Evolutionary conservation across 1,140 invertebrate genomes (phyloP).

Genomic region (Danaus melanippus): DNA sequence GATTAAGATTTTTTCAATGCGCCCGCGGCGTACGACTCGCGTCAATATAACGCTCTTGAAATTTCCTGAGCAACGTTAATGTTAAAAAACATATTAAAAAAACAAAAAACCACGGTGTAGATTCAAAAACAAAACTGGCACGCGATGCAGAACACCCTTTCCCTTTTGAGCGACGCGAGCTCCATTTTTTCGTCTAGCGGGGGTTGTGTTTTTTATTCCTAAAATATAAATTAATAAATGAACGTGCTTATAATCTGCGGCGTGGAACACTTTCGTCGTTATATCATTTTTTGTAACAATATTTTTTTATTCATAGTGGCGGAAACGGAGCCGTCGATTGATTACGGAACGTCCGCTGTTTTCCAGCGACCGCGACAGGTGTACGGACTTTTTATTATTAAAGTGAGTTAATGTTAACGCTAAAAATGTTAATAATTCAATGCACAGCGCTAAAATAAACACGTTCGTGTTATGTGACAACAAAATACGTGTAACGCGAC

Average conservation of each 20-base stretch:
- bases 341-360: slow-evolving; percentile 43
- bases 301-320: slow-evolving; percentile 59
- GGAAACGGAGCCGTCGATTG: slow-evolving; percentile 55
- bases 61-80: slow-evolving; percentile 62
- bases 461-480: too few species aligned
- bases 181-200: slow-evolving; percentile 61
- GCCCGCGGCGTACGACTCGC: slow-evolving; percentile 28
- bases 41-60: slow-evolving; percentile 66
- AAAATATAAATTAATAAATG: slow-evolving; percentile 72
- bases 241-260: slow-evolving; percentile 69
- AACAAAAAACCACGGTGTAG: slow-evolving; percentile 66
- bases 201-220: slow-evolving; percentile 65
- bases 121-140: slow-evolving; percentile 67
- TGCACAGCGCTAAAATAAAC: not conserved
- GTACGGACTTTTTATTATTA: slow-evolving; percentile 15
- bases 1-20: slow-evolving; percentile 44
- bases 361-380: slow-evolving; percentile 49
- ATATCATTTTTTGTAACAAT: slow-evolving; percentile 54
- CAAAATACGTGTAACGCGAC: too few species aligned
- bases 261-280: slow-evolving; percentile 68
- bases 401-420: not conserved
- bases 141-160: slow-evolving; percentile 68
- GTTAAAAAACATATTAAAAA: slow-evolving; percentile 67
- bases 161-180: slow-evolving; percentile 67
- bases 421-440: slow-evolving; percentile 1